Percentiles rank a stretch among this genome's conserved stretches.
Evolutionary conservation across 2,797 vertebrate species (phyloP).

Genomic region (Poeciliopsis gracilis): DNA sequence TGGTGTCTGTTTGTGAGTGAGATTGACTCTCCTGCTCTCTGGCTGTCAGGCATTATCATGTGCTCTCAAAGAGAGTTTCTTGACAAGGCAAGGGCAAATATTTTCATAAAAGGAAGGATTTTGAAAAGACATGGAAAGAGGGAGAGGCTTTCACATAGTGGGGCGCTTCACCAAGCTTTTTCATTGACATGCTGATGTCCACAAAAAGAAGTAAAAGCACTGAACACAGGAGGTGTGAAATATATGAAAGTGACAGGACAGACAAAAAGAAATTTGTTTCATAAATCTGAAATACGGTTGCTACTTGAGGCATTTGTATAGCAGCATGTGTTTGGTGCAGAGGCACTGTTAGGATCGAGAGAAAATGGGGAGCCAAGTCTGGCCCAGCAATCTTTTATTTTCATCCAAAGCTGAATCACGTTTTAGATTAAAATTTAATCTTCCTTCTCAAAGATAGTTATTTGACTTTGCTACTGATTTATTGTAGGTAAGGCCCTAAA

Average conservation of each 20-base stretch:
- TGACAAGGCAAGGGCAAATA: constrained; percentile 62
- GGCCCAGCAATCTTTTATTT: background rate
- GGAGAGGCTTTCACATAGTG: constrained; percentile 27
- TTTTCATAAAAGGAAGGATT: constrained; percentile 57
- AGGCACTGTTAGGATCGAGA: background rate
- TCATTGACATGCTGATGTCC: constrained; percentile 50
- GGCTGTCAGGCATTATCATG: constrained; percentile 52
- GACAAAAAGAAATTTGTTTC: background rate
- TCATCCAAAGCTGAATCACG: background rate
- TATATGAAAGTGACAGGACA: constrained; percentile 19
- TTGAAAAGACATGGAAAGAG: constrained; percentile 40
- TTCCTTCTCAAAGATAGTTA: background rate
- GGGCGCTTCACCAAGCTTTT: constrained; percentile 19
- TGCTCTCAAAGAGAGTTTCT: constrained; percentile 43
- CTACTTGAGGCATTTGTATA: constrained; percentile 2
- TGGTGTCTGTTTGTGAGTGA: constrained; percentile 33
- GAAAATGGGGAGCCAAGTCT: background rate
- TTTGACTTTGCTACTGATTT: background rate
- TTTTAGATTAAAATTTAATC: background rate
- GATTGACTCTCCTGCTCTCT: constrained; percentile 39
- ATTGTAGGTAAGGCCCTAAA: background rate
- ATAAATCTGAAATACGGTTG: background rate
- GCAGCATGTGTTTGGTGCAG: constrained; percentile 7
- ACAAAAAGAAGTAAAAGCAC: constrained; percentile 34
- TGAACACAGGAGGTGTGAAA: constrained; percentile 19